A percentile compares a stretch with the other conserved stretches of the same genome.
phyloP scores from a whole-genome alignment of 2,888 invertebrate genomes.

The Caenorhabditis afra region DNA sequence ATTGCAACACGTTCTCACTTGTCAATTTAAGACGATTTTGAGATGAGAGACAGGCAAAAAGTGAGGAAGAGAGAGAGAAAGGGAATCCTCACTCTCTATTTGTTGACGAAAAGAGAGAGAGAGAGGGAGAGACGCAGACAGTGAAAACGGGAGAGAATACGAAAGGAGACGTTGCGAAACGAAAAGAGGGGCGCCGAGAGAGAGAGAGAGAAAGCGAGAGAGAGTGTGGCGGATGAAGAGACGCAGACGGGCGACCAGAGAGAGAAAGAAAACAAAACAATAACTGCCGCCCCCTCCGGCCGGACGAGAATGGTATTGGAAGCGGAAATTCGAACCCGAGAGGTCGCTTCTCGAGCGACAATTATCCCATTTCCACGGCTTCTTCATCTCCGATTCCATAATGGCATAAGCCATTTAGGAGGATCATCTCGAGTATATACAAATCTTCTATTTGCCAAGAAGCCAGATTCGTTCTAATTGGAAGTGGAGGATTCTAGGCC shows the following conservation, averaged over 20 bases:
- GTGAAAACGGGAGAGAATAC: conserved; percentile 4
- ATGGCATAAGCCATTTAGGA: too few relatives aligned
- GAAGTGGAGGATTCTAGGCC: too few relatives aligned
- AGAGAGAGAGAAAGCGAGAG: conserved; percentile 4
- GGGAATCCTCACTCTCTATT: conserved; percentile 30
- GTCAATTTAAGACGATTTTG: not conserved
- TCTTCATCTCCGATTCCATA: too few relatives aligned
- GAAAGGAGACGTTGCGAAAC: conserved; percentile 43
- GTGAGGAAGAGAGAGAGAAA: conserved; percentile 7
- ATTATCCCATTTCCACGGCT: too few relatives aligned
- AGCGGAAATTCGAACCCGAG: conserved; percentile 1
- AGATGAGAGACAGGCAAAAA: too few relatives aligned
- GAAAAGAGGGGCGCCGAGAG: conserved; percentile 12
- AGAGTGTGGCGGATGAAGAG: conserved; percentile 9
- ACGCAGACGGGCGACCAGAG: conserved; percentile 9
- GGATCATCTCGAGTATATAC: too few relatives aligned
- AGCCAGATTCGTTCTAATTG: too few relatives aligned
- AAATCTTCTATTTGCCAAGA: too few relatives aligned
- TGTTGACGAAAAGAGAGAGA: conserved; percentile 26
- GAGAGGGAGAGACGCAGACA: conserved; percentile 10
- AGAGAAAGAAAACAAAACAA: conserved; percentile 38
- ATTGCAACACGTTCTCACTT: conserved; percentile 3
- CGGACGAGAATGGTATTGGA: conserved; percentile 9
- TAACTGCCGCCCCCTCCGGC: conserved; percentile 20
- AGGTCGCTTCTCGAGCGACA: not conserved